Evolutionary conservation across 2,888 invertebrate species (phyloP).

Genomic region (Leptopilina myrica): DNA sequence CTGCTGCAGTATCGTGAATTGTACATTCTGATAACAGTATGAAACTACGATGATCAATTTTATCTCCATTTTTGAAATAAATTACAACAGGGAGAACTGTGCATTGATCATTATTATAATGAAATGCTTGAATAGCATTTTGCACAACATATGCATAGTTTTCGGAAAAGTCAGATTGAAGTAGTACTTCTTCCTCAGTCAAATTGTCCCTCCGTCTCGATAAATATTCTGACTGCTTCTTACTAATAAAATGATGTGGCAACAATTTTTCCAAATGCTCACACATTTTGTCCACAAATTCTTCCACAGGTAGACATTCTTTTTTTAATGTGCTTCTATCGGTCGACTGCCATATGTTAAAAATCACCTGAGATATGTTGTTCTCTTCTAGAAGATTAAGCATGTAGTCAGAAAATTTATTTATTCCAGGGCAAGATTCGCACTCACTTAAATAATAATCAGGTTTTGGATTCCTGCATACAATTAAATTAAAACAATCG

Average conservation of each 20-base stretch:
- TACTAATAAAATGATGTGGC: slow-evolving; percentile 41
- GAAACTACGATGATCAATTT: slow-evolving; percentile 46
- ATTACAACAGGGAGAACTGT: slow-evolving; percentile 50
- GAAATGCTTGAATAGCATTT: slow-evolving; percentile 52
- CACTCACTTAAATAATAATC: slow-evolving; percentile 41
- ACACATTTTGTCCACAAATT: slow-evolving; percentile 27
- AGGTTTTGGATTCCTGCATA: slow-evolving; percentile 23
- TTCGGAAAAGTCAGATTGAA: slow-evolving; percentile 41
- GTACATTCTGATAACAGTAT: slow-evolving; percentile 50
- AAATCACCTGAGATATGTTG: slow-evolving; percentile 39
- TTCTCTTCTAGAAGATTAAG: slow-evolving; percentile 34
- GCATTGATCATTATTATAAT: slow-evolving; percentile 53
- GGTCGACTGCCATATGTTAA: slow-evolving; percentile 42
- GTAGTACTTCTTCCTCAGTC: slow-evolving; percentile 39
- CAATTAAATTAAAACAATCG: slow-evolving; percentile 32
- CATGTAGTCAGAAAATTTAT: slow-evolving; percentile 40
- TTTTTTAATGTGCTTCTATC: slow-evolving; percentile 40
- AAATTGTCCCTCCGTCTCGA: slow-evolving; percentile 35
- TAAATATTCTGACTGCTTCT: slow-evolving; percentile 39
- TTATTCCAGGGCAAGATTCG: slow-evolving; percentile 31
- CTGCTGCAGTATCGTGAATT: slow-evolving; percentile 49
- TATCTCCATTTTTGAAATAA: slow-evolving; percentile 47
- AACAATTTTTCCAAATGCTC: slow-evolving; percentile 34
- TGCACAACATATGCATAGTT: slow-evolving; percentile 42
- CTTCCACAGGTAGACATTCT: slow-evolving; percentile 36